Evolutionary conservation across 2,797 vertebrate species (phyloP), one percentile per base, ranked within the genome.

Genomic region (Bufotes viridis): DNA sequence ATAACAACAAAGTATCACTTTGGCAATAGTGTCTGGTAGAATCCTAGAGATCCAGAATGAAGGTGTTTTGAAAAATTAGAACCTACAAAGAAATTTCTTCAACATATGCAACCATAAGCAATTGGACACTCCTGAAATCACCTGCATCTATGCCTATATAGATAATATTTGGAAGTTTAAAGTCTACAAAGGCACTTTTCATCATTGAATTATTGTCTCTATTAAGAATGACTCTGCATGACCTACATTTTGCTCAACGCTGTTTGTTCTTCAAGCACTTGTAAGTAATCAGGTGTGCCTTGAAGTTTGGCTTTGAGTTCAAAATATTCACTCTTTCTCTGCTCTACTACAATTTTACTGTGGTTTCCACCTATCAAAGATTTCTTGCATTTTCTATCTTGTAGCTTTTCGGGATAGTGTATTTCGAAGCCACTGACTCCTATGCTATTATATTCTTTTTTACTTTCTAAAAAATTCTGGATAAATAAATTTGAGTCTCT

Each of bases 251-350:
- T 98, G 95, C 98, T 99, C 94, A 99, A 96, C 91, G 98, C 97
- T 94, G 98, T 99, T 96, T 99, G 98, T 95, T 99, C 98, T 94
- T 99, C 98, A 78, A 99, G 96, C 93, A 99, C 98, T 96, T 99
- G 98, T 92, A 99, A 96, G 94, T 99, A 99, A 96, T 99, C 98
- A 89, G 98, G 98, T 55, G 97, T 97, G 93, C 97, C 97, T 94
- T 99, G 98, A 94, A 99, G 97, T 94, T 98, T 99, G 90, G 98
- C 97, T 96, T 98, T 99, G 86, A 99, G 95, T 96, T 99, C 98
- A 87, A 98, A 99, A 96, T 98, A 99, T 91, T 99, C 98, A 91
- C 98, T 97, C 94, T 99, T 99, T 90, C 97, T 97, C 93, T 98
- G 98, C 93, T 99, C 98, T 93, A 99, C 97, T 87, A 99, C 96